Evolutionary conservation across 2,797 vertebrate genomes (phyloP), one percentile per base, ranked within the genome.

Genomic region (Enteromius anoplus): DNA sequence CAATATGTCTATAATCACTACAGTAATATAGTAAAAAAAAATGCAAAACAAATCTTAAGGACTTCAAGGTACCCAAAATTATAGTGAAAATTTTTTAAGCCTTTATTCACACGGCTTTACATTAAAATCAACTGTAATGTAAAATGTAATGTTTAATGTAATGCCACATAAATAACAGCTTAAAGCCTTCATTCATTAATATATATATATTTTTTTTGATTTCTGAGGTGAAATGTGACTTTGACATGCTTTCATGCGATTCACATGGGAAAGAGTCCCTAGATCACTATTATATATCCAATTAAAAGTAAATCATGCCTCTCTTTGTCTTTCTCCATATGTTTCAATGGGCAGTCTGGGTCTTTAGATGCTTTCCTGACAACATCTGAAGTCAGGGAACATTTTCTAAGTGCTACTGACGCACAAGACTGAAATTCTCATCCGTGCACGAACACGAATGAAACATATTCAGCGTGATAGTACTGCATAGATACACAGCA

Each of bases 351-450:
- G 42, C 47, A 12, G 5, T 26, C 32, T 53, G 15, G 49, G 42
- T 45, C 58, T 75, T 64, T 32, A 37, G 77, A 78, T 34, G 19
- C 45, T 68, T 82, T 75, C 47, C 65, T 42, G 80, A 68, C 71
- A 76, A 66, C 47, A 82, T 75, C 71, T 75, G 72, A 82, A 82
- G 34, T 76, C 72, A 58, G 72, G 49, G 72, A 76, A 76, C 64
- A 83, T 83, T 83, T 76, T 73, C 69, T 60, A 84, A 83, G 62
- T 75, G 68, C 84, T 84, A 75, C 87, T 90, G 78, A 90, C 85
- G 87, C 87, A 89, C 87, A 86, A 75, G 86, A 81, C 83, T 84
- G 72, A 75, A 65, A 84, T 84, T 84, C 81, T 70, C 75, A 72
- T 78, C 23, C 47, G 21, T 49, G 53, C 81, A 80, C 75, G 58